Percentiles rank a stretch among this genome's conserved stretches.
Evolutionary conservation across 2,113 vertebrate genomes (phyloP).

Genomic region (Aix galericulata): DNA sequence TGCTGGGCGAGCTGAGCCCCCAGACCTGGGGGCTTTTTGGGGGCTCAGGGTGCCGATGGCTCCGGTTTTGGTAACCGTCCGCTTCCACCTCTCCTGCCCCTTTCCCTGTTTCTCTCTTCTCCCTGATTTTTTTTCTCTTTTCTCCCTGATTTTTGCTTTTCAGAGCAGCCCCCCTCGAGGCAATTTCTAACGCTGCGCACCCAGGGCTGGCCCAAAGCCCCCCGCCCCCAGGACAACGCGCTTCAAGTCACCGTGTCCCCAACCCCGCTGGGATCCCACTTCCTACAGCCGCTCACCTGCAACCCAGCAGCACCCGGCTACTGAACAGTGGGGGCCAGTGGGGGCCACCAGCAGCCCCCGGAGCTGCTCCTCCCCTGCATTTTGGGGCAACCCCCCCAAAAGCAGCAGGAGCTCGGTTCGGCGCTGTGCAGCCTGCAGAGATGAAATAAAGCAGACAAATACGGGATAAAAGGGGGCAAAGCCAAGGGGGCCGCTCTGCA

Average conservation of each 20-base stretch:
- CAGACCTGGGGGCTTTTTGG: too few species aligned
- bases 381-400: too few species aligned
- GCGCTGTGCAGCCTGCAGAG: neutral
- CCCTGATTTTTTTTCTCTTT: conserved; percentile 43
- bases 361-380: neutral
- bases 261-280: conserved; percentile 54
- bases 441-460: neutral
- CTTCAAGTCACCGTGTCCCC: conserved; percentile 65
- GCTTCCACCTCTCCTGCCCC: conserved; percentile 49
- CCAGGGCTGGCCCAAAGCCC: neutral
- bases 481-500: neutral
- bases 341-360: neutral
- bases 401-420: too few species aligned
- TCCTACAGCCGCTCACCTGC: conserved; percentile 53
- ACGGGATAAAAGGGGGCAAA: neutral
- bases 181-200: conserved; percentile 54
- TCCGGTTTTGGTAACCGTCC: too few species aligned
- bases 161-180: conserved; percentile 69
- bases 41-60: too few species aligned
- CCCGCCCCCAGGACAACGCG: conserved; percentile 28
- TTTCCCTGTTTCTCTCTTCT: conserved; percentile 66
- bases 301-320: conserved; percentile 63
- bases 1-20: too few species aligned
- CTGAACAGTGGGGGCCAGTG: neutral
- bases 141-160: conserved; percentile 56